Percentiles rank a stretch among this genome's conserved stretches.
phyloP scores from a whole-genome alignment of 2,113 vertebrate genomes.

The Collichthys lucidus region DNA sequence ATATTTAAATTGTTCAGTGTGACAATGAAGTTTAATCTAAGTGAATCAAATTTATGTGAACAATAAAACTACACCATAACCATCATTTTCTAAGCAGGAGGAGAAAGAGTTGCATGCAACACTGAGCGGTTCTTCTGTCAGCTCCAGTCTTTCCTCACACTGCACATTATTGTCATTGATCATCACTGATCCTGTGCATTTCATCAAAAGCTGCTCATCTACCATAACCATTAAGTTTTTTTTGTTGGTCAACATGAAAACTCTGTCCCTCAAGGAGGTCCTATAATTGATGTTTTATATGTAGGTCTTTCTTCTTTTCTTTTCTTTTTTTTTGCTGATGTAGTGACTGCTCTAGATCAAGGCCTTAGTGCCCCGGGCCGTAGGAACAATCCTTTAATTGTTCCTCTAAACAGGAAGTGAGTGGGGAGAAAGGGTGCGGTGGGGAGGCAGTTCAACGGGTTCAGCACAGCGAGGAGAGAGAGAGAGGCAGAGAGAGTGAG shows the following conservation, averaged over 20 bases:
- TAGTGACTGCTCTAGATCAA: slow-evolving; percentile 54
- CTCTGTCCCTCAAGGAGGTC: background rate
- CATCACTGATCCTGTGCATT: background rate
- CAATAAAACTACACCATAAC: no score
- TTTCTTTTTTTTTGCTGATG: slow-evolving; percentile 26
- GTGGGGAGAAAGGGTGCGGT: slow-evolving; percentile 62
- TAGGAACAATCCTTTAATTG: slow-evolving; percentile 76
- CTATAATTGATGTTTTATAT: slow-evolving; percentile 44
- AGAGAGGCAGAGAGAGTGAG: slow-evolving; percentile 25
- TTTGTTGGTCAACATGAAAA: background rate
- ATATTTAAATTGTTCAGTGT: no score
- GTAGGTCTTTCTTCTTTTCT: slow-evolving; percentile 12
- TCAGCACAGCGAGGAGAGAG: slow-evolving; percentile 53
- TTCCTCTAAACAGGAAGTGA: slow-evolving; percentile 81
- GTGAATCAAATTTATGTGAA: background rate
- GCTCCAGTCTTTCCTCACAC: background rate
- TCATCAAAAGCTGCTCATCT: background rate
- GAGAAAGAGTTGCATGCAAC: no score
- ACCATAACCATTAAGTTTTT: slow-evolving; percentile 12
- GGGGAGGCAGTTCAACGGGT: slow-evolving; percentile 69
- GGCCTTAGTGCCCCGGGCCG: slow-evolving; percentile 46
- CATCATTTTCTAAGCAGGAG: background rate
- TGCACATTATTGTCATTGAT: background rate
- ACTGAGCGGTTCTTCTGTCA: background rate
- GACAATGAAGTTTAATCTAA: background rate